Percentiles rank a stretch among this genome's conserved stretches.
These are phyloP conservation scores for Epirrhoe tristata DNA, from an alignment of 2,888 invertebrate species.

Conservation along the genomic window DNA sequence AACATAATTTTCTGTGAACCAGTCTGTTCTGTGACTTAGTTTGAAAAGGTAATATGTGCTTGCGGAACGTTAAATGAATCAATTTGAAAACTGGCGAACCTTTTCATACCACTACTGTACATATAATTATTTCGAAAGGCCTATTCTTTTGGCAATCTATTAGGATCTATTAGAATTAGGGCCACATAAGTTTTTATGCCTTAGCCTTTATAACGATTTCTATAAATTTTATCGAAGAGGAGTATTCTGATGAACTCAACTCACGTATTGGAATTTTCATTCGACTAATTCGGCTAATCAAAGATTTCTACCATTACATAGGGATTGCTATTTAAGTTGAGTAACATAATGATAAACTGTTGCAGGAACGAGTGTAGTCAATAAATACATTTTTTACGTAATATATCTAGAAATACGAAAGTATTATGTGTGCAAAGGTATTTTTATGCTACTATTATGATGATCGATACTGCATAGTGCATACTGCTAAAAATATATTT, in stretches of 20 bases:
- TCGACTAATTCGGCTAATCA: no score
- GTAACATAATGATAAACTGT: neutral
- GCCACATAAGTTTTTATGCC: neutral
- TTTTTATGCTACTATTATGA: neutral
- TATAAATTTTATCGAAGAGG: no score
- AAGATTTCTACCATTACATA: neutral
- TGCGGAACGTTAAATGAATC: no score
- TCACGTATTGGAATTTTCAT: no score
- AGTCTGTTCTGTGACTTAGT: no score
- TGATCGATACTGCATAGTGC: neutral
- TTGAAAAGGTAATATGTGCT: no score
- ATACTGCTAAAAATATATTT: no score
- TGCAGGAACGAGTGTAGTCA: neutral
- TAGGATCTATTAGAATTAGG: conserved; percentile 2
- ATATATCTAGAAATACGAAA: neutral
- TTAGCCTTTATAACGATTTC: neutral
- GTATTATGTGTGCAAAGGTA: neutral
- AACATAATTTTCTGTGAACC: no score
- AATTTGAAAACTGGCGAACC: no score
- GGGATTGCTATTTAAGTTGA: neutral
- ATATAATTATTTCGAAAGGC: conserved; percentile 21
- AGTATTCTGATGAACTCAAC: no score
- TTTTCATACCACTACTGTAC: no score
- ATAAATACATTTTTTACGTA: neutral
- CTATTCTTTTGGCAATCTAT: neutral